Percentiles rank a stretch among this genome's conserved stretches.
These are phyloP conservation scores for Thyatira batis DNA, from an alignment of 2,888 invertebrate genomes.

Conservation along the genomic window DNA sequence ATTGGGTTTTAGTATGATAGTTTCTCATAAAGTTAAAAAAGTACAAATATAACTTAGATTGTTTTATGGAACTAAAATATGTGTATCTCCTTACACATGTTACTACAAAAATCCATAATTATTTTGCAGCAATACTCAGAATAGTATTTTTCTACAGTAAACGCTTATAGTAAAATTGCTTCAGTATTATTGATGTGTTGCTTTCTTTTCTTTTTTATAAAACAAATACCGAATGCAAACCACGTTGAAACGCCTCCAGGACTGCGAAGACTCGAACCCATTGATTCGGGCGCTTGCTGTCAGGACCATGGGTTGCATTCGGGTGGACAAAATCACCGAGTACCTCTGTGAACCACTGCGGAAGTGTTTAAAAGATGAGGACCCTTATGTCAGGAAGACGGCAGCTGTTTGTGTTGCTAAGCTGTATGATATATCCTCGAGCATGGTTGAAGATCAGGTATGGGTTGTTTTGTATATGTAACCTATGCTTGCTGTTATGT, in stretches of 20 bases:
- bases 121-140: slow-evolving; percentile 1
- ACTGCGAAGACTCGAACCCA: slow-evolving; percentile 99
- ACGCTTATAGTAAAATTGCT: slow-evolving; percentile 64
- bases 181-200: slow-evolving; percentile 62
- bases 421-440: slow-evolving; percentile 96
- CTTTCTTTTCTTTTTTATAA: slow-evolving; percentile 57
- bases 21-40: no score
- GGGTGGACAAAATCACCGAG: slow-evolving; percentile 99
- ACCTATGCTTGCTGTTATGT: neutral
- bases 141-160: slow-evolving; percentile 18
- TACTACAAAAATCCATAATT: neutral
- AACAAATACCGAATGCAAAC: slow-evolving; percentile 49
- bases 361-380: slow-evolving; percentile 97
- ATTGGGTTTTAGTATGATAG: no score
- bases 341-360: slow-evolving; percentile 98
- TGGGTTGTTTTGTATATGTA: slow-evolving; percentile 6
- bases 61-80: no score
- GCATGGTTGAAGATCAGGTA: slow-evolving; percentile 84
- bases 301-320: slow-evolving; percentile 99
- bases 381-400: slow-evolving; percentile 98
- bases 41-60: no score
- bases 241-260: slow-evolving; percentile 82
- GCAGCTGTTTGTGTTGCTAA: slow-evolving; percentile 99
- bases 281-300: slow-evolving; percentile 98
- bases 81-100: no score